Evolutionary conservation across 2,113 vertebrate genomes (phyloP).

Genomic region (Misgurnus mizolepis): DNA sequence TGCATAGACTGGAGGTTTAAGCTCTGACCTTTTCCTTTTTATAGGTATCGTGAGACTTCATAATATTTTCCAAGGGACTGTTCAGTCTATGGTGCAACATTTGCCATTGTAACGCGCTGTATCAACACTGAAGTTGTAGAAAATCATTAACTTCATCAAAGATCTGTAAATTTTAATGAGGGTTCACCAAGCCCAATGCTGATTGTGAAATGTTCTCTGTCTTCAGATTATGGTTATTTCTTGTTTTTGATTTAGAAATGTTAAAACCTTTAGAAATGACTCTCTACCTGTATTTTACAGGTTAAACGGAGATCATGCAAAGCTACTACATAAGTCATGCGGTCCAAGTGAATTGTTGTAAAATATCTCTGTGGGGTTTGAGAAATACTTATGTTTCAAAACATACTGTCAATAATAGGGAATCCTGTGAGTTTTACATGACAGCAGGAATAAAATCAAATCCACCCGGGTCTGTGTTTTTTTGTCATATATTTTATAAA

Average conservation of each 20-base stretch:
- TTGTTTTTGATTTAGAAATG: slow-evolving; percentile 9
- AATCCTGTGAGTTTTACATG: slow-evolving; percentile 20
- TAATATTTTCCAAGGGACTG: slow-evolving; percentile 6
- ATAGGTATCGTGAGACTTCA: slow-evolving; percentile 29
- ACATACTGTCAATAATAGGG: slow-evolving; percentile 28
- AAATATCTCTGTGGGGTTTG: neutral
- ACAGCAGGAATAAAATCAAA: slow-evolving; percentile 59
- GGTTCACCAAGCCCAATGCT: neutral
- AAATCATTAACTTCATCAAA: neutral
- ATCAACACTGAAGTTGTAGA: neutral
- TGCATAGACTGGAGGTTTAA: slow-evolving; percentile 64
- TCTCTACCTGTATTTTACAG: slow-evolving; percentile 27
- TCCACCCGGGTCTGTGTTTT: neutral
- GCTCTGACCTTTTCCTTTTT: slow-evolving; percentile 51
- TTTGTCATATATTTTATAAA: neutral
- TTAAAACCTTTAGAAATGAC: slow-evolving; percentile 3
- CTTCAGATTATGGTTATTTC: neutral
- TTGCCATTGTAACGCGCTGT: slow-evolving; percentile 2
- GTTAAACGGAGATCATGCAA: neutral
- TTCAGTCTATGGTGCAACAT: neutral
- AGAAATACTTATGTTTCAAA: neutral
- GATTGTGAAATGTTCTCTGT: slow-evolving; percentile 23
- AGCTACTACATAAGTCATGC: slow-evolving; percentile 21
- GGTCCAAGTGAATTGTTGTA: neutral
- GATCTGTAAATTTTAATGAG: slow-evolving; percentile 13